phyloP scores from a whole-genome alignment of 2,113 vertebrate genomes.

The Scopus umbretta region DNA sequence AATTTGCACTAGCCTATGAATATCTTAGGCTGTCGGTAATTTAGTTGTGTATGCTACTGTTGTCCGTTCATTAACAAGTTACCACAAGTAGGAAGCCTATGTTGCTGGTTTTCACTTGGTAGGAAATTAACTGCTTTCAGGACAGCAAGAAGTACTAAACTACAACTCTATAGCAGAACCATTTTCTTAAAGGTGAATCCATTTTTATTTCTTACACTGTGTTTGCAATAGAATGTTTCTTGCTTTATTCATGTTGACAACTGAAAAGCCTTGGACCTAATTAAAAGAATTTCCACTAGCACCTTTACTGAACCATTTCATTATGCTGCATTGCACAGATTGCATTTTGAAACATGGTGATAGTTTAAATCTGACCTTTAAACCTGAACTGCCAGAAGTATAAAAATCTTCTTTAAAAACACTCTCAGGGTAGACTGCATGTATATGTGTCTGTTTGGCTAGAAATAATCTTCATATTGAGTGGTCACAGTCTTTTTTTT shows the following conservation, averaged over 20 bases:
- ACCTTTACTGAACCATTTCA: slow-evolving; percentile 87
- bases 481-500: neutral
- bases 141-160: slow-evolving; percentile 1
- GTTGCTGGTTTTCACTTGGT: neutral
- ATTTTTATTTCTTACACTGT: slow-evolving; percentile 61
- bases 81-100: neutral
- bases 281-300: slow-evolving; percentile 84
- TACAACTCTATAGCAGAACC: slow-evolving; percentile 33
- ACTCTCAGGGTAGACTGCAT: slow-evolving; percentile 34
- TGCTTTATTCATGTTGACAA: slow-evolving; percentile 86
- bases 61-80: neutral
- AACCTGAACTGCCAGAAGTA: slow-evolving; percentile 80
- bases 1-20: neutral
- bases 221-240: slow-evolving; percentile 72
- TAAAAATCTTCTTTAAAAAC: slow-evolving; percentile 74
- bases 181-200: slow-evolving; percentile 68
- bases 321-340: slow-evolving; percentile 83
- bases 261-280: slow-evolving; percentile 85
- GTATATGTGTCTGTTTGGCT: slow-evolving; percentile 61
- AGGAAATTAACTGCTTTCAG: neutral
- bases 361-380: slow-evolving; percentile 83
- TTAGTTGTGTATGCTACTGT: neutral
- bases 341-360: slow-evolving; percentile 82
- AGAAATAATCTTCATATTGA: slow-evolving; percentile 65
- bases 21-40: neutral